These are phyloP conservation scores for Euura lappo DNA, from an alignment of 1,140 invertebrate species.

Conservation along the genomic window DNA sequence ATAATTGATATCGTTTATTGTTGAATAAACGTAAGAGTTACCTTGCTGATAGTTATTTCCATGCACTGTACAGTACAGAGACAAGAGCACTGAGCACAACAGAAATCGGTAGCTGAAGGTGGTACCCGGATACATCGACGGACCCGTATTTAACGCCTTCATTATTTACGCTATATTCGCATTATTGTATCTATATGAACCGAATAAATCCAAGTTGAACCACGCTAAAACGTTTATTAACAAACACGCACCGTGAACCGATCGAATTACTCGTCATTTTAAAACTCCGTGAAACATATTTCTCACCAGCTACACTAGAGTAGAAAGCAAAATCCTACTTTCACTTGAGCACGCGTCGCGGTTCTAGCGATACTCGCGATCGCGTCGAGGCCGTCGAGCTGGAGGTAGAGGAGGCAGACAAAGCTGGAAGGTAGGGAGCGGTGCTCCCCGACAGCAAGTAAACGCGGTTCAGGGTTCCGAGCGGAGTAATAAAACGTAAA, in stretches of 20 bases:
- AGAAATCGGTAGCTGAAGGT: conserved; percentile 2
- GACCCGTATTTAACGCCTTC: not conserved
- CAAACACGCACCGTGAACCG: not conserved
- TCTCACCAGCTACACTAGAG: not conserved
- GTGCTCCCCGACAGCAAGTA: not conserved
- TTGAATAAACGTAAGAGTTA: not conserved
- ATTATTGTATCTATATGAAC: no score
- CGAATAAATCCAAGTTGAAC: no score
- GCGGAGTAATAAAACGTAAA: not conserved
- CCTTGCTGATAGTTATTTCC: not conserved
- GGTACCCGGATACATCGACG: conserved; percentile 3
- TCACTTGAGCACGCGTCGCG: conserved; percentile 44
- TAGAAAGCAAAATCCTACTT: conserved; percentile 61
- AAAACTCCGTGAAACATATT: not conserved
- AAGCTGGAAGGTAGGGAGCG: not conserved
- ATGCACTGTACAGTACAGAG: not conserved
- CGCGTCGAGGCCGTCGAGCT: conserved; percentile 50
- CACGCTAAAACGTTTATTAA: no score
- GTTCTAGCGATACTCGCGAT: conserved; percentile 35
- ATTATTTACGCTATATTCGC: not conserved
- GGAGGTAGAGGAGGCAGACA: conserved; percentile 1
- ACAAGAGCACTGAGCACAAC: not conserved
- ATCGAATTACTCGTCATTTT: conserved; percentile 4
- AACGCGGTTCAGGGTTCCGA: not conserved
- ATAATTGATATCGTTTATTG: no score